These are phyloP conservation scores for Micromussa lordhowensis DNA, from an alignment of 92 coral and sea anemone species.

Conservation along the genomic window DNA sequence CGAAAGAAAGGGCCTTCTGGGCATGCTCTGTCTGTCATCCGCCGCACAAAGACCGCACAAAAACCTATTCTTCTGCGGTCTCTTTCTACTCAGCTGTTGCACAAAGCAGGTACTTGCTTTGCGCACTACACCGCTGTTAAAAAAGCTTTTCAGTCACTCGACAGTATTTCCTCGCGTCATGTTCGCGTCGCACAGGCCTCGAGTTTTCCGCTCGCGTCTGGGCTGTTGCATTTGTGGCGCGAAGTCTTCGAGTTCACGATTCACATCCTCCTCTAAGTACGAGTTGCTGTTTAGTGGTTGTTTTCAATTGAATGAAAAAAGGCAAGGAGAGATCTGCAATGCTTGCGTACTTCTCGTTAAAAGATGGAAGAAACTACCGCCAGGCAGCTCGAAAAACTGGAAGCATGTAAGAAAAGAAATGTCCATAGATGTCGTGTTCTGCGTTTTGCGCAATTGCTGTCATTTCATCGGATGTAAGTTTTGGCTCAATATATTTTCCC, in stretches of 20 bases:
- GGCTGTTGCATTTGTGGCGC: constrained; percentile 99
- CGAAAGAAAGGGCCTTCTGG: constrained; percentile 40
- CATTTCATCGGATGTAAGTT: constrained; percentile 4
- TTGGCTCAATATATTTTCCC: not conserved
- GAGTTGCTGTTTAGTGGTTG: constrained; percentile 90
- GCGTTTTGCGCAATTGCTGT: not conserved
- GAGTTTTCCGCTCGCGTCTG: constrained; percentile 89
- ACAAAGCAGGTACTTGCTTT: constrained; percentile 58
- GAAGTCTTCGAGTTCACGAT: constrained; percentile 97
- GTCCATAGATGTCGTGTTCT: not conserved
- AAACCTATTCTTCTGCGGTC: constrained; percentile 31
- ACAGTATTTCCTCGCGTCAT: constrained; percentile 38
- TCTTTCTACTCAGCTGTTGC: constrained; percentile 29
- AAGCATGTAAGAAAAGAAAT: constrained; percentile 82
- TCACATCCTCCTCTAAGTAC: constrained; percentile 93
- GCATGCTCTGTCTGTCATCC: constrained; percentile 37
- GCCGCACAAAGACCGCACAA: constrained; percentile 48
- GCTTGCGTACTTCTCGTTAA: constrained; percentile 98
- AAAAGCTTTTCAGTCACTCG: constrained; percentile 10
- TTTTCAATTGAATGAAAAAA: constrained; percentile 80
- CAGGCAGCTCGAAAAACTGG: constrained; percentile 91
- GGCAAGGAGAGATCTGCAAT: constrained; percentile 96
- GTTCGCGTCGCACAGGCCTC: constrained; percentile 96
- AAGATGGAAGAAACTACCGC: constrained; percentile 95
- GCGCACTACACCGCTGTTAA: constrained; percentile 35